Base-by-base conservation (phyloP, 2,113 vertebrate species). In the Sialia sialis region DNA sequence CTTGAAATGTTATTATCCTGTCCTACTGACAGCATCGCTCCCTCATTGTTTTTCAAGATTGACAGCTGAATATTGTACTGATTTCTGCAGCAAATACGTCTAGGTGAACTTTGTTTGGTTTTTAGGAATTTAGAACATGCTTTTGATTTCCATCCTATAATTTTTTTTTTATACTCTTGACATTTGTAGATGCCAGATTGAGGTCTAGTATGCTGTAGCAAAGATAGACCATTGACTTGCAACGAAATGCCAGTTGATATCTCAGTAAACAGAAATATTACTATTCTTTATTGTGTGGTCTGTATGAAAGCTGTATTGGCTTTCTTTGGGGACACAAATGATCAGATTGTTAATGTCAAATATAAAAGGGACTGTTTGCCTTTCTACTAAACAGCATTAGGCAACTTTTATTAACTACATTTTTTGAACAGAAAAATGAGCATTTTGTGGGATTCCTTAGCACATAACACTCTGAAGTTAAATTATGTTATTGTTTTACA, bases 291-390 rank as follows among this genome's bases (percentile, higher is more conserved):
- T 98, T 98, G 98, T 98, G 97, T 97, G 90, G 96, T 95, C 96
- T 97, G 95, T 97, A 97, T 97, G 97, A 98, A 98, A 98, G 98
- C 98, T 98, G 97, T 97, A 97, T 94, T 96, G 90, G 97, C 97
- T 98, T 98, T 97, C 98, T 98, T 97, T 96, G 94, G 98, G 97
- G 97, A 98, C 94, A 98, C 97, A 98, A 98, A 98, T 98, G 98
- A 98, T 98, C 98, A 98, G 98, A 98, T 98, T 98, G 98, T 98
- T 98, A 98, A 99, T 99, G 99, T 99, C 98, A 99, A 97, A 97
- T 98, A 97, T 97, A 96, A 98, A 98, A 98, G 96, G 91, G 63
- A 91, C 63, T 96, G 87, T 97, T 97, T 98, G 81, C 93, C 93
- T 97, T 96, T 96, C 82, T 94, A 68, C 94, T 97, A 95, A 97